Percentiles rank a stretch among this genome's conserved stretches.
These are phyloP conservation scores for Sisor rabdophorus DNA, from an alignment of 2,113 vertebrate genomes.

Conservation along the genomic window DNA sequence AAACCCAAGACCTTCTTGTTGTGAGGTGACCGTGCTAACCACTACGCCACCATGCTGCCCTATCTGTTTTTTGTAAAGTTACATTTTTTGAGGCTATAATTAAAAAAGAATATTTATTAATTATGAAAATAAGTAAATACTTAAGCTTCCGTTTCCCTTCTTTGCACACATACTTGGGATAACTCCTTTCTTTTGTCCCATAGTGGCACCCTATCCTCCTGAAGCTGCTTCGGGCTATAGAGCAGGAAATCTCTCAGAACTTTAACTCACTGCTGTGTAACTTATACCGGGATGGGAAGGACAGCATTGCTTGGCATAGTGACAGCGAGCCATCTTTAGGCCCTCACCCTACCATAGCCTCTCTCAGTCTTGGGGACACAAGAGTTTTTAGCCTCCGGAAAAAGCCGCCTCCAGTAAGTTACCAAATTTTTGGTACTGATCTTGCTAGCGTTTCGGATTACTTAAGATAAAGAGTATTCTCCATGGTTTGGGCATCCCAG, in stretches of 20 bases:
- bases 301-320: conserved; percentile 95
- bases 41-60: too few species aligned
- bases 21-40: too few species aligned
- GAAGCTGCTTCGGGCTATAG: conserved; percentile 66
- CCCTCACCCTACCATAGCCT: conserved; percentile 78
- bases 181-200: background rate
- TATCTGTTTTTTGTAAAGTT: too few species aligned
- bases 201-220: conserved; percentile 86
- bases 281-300: conserved; percentile 84
- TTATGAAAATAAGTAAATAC: too few species aligned
- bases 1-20: too few species aligned
- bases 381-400: conserved; percentile 89
- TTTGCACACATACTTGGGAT: background rate
- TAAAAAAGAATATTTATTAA: too few species aligned
- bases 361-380: conserved; percentile 86
- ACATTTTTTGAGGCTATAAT: too few species aligned
- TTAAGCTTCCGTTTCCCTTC: too few species aligned
- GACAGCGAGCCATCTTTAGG: conserved; percentile 83
- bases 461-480: background rate
- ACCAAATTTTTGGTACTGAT: background rate
- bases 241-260: conserved; percentile 64
- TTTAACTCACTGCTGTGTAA: conserved; percentile 96
- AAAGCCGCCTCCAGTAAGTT: conserved; percentile 80
- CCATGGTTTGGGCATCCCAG: background rate
- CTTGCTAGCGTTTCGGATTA: background rate